Evolutionary conservation across 30 jellyfish, hydroid and myxozoan genomes (phyloP), one percentile per base, ranked within the genome.

Genomic region (Catostylus mosaicus): DNA sequence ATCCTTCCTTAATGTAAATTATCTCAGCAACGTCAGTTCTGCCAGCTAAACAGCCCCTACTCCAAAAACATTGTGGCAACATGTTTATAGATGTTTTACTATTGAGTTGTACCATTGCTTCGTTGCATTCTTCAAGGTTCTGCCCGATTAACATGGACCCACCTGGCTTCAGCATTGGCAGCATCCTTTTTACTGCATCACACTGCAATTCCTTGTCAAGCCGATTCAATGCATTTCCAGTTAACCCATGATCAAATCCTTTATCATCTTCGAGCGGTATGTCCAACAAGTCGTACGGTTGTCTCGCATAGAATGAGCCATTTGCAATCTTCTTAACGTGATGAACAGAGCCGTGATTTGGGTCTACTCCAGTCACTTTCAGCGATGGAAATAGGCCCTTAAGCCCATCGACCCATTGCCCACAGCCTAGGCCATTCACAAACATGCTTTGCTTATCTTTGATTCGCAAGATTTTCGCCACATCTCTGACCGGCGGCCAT

Each of bases 131-230:
- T 68, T 93, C 98, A 56, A 68, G 57, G 65, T 87, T 87, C 22
- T 77, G 82, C 4, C 97, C 98, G 57, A 93, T 93, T 86, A 78
- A 93, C 74, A 93, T 24, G 35, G 98, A 93, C 3, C 98, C 98
- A n/a, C 98, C 98, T 33, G 97, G 97, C 70, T 93, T 93, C 14
- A 93, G 47, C 86, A 93, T 34, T 11, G 98, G 98, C 19, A 93
- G 67, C 97, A 93, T 93, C 45, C 85, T 87, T 48, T 65, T 80
- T 20, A 93, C 72, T 0, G 97, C 78, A 47, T 75, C 66, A 56
- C 98, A 93, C 71, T 93, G 98, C 75, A 38, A 76, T 33, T 80
- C 89, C 51, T 78, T 81, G 0, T 95, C 34, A 38, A 67, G 77
- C 52, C 52, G 20, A 0, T 82, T 43, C 45, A 93, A 45, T 46